Percentiles rank a stretch among this genome's conserved stretches.
Conservation (phyloP, 64 coral and sea anemone species). For the Montipora cactus region DNA sequence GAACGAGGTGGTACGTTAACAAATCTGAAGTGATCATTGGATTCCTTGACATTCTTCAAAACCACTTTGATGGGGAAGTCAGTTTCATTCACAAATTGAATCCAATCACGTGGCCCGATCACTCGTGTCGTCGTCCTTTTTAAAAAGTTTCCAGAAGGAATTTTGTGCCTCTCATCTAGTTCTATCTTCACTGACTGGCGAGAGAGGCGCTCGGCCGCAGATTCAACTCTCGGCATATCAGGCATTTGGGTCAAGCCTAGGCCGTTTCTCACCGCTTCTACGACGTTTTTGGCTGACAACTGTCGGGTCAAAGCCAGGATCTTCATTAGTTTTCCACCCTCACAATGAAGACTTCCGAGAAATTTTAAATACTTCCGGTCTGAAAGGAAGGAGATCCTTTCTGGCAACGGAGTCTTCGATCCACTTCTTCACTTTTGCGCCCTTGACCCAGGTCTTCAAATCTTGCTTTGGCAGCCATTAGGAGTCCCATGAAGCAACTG, state of each 20-base stretch:
- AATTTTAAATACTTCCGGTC: slow-evolving; percentile 36
- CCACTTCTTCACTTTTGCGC: not conserved
- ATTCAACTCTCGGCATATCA: not conserved
- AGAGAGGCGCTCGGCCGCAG: not conserved
- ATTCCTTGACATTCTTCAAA: not conserved
- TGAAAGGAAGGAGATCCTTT: slow-evolving; percentile 15
- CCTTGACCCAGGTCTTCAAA: not conserved
- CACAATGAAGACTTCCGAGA: slow-evolving; percentile 15
- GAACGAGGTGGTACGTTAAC: not conserved
- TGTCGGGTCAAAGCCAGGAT: slow-evolving; percentile 24
- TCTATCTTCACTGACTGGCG: slow-evolving; percentile 11
- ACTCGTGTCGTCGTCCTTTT: not conserved
- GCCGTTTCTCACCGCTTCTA: not conserved
- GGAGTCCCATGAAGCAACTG: slow-evolving; percentile 49
- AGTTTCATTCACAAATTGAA: slow-evolving; percentile 46
- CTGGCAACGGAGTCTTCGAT: slow-evolving; percentile 14
- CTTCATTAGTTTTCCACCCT: slow-evolving; percentile 53
- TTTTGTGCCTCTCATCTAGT: not conserved
- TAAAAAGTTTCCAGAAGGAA: not conserved
- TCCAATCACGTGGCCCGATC: not conserved
- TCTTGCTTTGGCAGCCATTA: not conserved
- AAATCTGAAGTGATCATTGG: not conserved
- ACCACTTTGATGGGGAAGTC: slow-evolving; percentile 40
- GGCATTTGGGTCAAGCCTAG: slow-evolving; percentile 5
- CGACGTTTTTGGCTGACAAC: not conserved